phyloP scores from a whole-genome alignment of 2,888 invertebrate genomes.

The Strigamia maritima region DNA sequence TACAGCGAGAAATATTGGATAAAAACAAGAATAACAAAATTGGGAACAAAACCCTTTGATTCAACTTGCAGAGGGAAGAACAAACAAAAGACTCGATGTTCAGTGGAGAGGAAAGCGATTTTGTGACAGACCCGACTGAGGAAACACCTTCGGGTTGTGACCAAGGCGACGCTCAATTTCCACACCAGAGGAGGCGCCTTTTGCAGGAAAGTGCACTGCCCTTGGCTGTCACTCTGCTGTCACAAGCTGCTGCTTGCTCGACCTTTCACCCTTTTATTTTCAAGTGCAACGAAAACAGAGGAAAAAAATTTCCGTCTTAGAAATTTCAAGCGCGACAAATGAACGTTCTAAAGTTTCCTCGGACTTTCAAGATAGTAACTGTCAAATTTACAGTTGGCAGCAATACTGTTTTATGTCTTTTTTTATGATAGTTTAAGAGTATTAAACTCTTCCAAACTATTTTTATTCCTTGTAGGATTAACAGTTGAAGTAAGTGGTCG shows the following conservation, averaged over 20 bases:
- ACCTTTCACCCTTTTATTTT: slow-evolving; percentile 3
- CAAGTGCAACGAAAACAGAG: background rate
- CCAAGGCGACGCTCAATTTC: background rate
- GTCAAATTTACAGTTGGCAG: too few species aligned
- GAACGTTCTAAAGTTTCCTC: background rate
- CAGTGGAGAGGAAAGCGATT: background rate
- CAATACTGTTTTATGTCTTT: too few species aligned
- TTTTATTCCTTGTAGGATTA: too few species aligned
- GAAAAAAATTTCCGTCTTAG: too few species aligned
- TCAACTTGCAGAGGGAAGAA: background rate
- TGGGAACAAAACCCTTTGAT: background rate
- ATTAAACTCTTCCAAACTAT: too few species aligned
- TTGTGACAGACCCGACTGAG: background rate
- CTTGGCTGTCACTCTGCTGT: slow-evolving; percentile 8
- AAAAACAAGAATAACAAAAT: background rate
- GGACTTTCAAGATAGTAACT: too few species aligned
- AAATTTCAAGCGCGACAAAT: background rate
- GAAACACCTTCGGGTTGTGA: slow-evolving; percentile 6
- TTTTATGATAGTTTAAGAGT: too few species aligned
- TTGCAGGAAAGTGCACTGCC: background rate
- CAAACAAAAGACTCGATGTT: background rate
- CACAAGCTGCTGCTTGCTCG: slow-evolving; percentile 15
- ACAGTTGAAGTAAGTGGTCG: too few species aligned
- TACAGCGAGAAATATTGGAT: background rate
- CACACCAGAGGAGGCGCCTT: slow-evolving; percentile 14